Evolutionary conservation across 2,113 vertebrate species (phyloP), one percentile per base, ranked within the genome.

Genomic region (Neopipo cinnamomea): DNA sequence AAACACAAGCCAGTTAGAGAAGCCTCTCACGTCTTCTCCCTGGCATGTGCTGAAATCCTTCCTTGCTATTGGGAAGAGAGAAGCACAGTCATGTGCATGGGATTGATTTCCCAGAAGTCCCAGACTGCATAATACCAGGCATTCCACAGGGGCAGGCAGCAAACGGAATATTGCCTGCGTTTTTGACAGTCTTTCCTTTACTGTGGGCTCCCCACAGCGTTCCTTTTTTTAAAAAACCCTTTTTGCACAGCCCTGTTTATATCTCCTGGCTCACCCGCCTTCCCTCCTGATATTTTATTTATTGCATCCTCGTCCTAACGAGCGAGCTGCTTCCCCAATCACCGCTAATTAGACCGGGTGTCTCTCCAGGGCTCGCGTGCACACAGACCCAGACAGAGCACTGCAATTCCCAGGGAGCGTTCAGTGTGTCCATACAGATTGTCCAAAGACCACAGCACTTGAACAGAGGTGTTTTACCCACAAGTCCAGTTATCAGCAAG

Each of bases 221-320:
- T 92, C 44, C 55, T 67, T 33, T n/a, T 39, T 28, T 21, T 22
- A 5, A 66, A 65, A n/a, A 70, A 9, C 18, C 44, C 47, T 63
- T 37, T 39, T 23, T 81, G 67, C 73, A 71, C 84, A 76, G 73
- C 53, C 55, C 83, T 39, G 58, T 35, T 67, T 59, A 1, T 14
- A 12, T 59, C 76, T 62, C 76, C 17, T 62, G 76, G 35, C 89
- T 95, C 89, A 33, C 89, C 79, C 49, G 46, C 35, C 63, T 72
- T 47, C 84, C 67, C 87, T 5, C 3, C 85, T 93, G 33, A 82
- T 97, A 70, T 95, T 96, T 94, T 88, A 96, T 97, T 95, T 86
- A 96, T 85, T 85, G 68, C 78, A 85, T 58, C 85, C 95, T 85
- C 76, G 18, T 72, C 41, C 83, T 94, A 70, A 42, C 41, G 19